Evolutionary conservation across 1,140 invertebrate genomes (phyloP).

Genomic region (Oreohelix idahoensis): DNA sequence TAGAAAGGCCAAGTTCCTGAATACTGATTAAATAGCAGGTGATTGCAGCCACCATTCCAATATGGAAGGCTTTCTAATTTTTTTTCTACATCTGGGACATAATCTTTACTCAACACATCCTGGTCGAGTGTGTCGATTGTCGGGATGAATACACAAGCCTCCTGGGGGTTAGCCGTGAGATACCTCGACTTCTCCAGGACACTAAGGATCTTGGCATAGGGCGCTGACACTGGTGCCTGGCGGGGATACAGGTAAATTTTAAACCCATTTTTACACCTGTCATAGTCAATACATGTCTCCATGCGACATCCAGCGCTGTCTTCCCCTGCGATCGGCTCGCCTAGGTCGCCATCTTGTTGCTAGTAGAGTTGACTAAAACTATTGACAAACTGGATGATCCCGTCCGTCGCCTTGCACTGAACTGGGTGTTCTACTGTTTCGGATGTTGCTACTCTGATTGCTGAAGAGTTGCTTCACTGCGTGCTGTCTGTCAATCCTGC

Average conservation of each 20-base stretch:
- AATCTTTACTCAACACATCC: constrained; percentile 79
- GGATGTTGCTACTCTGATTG: too few species aligned
- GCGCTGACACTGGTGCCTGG: constrained; percentile 77
- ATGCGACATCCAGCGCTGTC: constrained; percentile 81
- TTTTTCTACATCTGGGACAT: constrained; percentile 89
- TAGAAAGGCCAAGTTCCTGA: constrained; percentile 99
- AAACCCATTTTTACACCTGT: constrained; percentile 84
- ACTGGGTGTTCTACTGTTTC: too few species aligned
- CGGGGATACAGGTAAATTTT: constrained; percentile 94
- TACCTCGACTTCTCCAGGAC: constrained; percentile 92
- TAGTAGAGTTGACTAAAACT: too few species aligned
- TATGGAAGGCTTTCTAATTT: constrained; percentile 83
- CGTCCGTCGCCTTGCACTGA: too few species aligned
- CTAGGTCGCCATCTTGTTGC: constrained; percentile 38
- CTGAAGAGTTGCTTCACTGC: too few species aligned
- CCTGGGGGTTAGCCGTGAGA: constrained; percentile 88
- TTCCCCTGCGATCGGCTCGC: constrained; percentile 37
- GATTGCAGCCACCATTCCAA: constrained; percentile 97
- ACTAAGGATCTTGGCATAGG: constrained; percentile 93
- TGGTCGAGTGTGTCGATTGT: constrained; percentile 95
- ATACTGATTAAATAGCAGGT: constrained; percentile 98
- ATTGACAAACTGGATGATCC: too few species aligned
- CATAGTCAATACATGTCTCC: constrained; percentile 96
- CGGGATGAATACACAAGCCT: constrained; percentile 96
- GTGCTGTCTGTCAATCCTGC: too few species aligned